Conservation (phyloP, 1,140 invertebrate species). For the Eueides isabella region DNA sequence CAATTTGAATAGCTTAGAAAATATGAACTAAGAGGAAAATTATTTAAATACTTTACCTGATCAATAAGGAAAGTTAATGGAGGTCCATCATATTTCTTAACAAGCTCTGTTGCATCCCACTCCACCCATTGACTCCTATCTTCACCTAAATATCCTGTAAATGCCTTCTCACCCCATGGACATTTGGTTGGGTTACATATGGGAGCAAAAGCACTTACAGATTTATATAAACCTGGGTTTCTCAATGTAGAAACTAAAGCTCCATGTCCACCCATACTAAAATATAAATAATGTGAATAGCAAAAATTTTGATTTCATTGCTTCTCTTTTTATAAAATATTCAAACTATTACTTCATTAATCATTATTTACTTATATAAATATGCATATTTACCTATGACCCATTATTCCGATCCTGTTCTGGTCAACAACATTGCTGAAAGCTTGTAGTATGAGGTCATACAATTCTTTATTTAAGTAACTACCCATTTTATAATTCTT, state of each 20-base stretch:
- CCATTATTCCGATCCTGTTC: constrained; percentile 90
- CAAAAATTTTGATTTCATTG: too few species aligned
- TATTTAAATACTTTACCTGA: constrained; percentile 86
- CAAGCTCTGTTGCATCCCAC: constrained; percentile 95
- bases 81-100: constrained; percentile 93
- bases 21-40: too few species aligned
- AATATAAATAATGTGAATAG: constrained; percentile 47
- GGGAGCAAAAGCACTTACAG: constrained; percentile 98
- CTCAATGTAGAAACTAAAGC: constrained; percentile 95
- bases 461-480: constrained; percentile 96
- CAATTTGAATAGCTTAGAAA: too few species aligned
- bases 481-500: constrained; percentile 98
- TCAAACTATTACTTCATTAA: too few species aligned
- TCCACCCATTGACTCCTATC: constrained; percentile 88
- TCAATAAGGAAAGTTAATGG: constrained; percentile 93
- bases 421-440: constrained; percentile 77
- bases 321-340: too few species aligned
- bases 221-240: constrained; percentile 94
- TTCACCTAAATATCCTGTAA: constrained; percentile 93
- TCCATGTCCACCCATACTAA: constrained; percentile 98
- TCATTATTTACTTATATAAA: too few species aligned
- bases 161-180: constrained; percentile 95
- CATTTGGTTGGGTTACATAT: constrained; percentile 94
- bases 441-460: constrained; percentile 86
- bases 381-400: constrained; percentile 87